phyloP scores from a whole-genome alignment of 2,113 vertebrate genomes.

The Stomatorhinus ivindoensis region DNA sequence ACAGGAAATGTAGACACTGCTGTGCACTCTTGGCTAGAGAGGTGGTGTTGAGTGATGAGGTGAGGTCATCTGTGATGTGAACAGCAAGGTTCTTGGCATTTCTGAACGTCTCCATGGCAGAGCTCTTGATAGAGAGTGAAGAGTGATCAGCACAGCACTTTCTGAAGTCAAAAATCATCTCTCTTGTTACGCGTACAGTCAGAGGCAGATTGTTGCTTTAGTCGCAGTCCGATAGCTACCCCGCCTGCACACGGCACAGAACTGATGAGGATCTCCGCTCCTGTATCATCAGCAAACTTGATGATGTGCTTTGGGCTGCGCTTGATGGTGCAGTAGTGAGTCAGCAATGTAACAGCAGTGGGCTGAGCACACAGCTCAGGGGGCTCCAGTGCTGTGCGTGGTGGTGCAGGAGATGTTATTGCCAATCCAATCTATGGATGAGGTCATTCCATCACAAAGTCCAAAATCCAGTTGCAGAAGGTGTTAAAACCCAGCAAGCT shows the following conservation, averaged over 20 bases:
- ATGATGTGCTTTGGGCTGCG: background rate
- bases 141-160: background rate
- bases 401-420: background rate
- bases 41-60: background rate
- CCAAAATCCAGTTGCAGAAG: background rate
- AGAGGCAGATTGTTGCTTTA: background rate
- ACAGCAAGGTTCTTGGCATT: background rate
- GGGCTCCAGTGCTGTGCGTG: background rate
- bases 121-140: background rate
- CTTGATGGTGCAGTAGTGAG: background rate
- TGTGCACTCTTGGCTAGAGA: background rate
- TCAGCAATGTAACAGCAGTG: constrained; percentile 1
- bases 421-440: background rate
- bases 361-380: background rate
- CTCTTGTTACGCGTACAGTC: background rate
- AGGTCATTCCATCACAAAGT: background rate
- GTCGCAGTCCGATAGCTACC: background rate
- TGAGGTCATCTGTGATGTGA: background rate
- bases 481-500: background rate
- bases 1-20: background rate
- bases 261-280: background rate
- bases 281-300: background rate
- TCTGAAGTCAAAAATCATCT: background rate
- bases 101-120: background rate
- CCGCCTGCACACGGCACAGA: background rate